Base-by-base conservation (phyloP, 2,113 vertebrate genomes). In the Garra rufa region DNA sequence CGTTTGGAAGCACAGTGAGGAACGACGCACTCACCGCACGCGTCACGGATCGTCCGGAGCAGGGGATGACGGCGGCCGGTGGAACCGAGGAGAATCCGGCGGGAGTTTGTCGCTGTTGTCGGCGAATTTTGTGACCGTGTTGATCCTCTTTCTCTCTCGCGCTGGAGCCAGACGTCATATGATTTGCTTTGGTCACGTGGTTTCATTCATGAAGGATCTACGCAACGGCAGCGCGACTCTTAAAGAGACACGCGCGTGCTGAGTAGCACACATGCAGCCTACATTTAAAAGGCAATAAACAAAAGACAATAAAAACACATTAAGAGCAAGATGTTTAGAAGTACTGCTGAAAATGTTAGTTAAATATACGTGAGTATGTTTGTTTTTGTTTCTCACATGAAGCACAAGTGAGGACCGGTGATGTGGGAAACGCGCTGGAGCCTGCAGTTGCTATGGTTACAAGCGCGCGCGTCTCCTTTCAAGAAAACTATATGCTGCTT, bases 141-240 rank as follows among this genome's bases (percentile, higher is more conserved):
- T 88, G 90, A 89, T 92, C 92, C 89, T 88, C 85, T 89, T 92
- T 92, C 91, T 92, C 91, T 86, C 92, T 93, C 92, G 93, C 91
- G 90, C 91, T 91, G 87, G 90, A 90, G 91, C 92, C 90, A 93
- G 93, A 94, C 93, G 96, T 97, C 97, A 97, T 95, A 95, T 96
- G 96, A 95, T 97, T 73, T 44, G 69, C 96, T 96, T 96, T 97
- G 95, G 94, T 97, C 96, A 97, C 96, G 94, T 97, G 96, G 92
- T 93, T 97, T 96, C 97, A 98, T 98, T 97, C 96, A 98, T 97
- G 96, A 95, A 96, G 95, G 94, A 89, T 91, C 93, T 91, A 92
- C 92, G 95, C 95, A 93, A 89, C 92, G 91, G 89, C 91, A 88
- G 87, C 81, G 70, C 78, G 78, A 81, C 85, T 84, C 91, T 94